Conservation (phyloP, 2,113 vertebrate species). For the Carettochelys insculpta region DNA sequence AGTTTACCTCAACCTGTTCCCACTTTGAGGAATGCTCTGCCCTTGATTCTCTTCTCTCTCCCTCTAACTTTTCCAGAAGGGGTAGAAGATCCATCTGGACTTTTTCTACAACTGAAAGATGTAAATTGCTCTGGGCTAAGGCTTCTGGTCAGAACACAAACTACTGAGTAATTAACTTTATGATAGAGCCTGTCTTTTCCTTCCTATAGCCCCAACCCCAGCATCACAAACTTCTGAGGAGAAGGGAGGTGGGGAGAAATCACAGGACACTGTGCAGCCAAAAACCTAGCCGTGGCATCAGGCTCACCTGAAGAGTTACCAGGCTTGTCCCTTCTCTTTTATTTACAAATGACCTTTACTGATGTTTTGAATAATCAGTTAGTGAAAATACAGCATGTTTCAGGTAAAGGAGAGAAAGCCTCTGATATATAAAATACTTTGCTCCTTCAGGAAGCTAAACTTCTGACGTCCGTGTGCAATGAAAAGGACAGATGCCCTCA, state of each 20-base stretch:
- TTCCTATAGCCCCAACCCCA: background rate
- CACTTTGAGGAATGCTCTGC: background rate
- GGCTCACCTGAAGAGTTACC: background rate
- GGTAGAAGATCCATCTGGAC: background rate
- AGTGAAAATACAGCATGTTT: background rate
- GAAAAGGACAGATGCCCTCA: background rate
- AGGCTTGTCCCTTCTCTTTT: background rate
- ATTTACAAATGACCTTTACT: background rate
- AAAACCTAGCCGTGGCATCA: background rate
- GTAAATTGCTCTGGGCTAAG: background rate
- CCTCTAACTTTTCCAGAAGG: background rate
- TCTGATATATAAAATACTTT: background rate
- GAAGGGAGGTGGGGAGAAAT: too few relatives aligned
- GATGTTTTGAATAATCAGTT: background rate
- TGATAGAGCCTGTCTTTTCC: background rate
- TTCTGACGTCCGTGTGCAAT: background rate
- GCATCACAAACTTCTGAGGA: background rate
- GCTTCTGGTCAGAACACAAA: background rate
- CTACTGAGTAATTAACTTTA: background rate
- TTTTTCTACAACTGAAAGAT: background rate
- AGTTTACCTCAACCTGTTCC: background rate
- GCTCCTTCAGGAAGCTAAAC: background rate
- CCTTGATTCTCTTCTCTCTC: background rate
- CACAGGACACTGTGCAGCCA: background rate
- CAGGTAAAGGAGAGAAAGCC: background rate